phyloP scores from a whole-genome alignment of 2,888 invertebrate species.

The Galeruca laticollis region DNA sequence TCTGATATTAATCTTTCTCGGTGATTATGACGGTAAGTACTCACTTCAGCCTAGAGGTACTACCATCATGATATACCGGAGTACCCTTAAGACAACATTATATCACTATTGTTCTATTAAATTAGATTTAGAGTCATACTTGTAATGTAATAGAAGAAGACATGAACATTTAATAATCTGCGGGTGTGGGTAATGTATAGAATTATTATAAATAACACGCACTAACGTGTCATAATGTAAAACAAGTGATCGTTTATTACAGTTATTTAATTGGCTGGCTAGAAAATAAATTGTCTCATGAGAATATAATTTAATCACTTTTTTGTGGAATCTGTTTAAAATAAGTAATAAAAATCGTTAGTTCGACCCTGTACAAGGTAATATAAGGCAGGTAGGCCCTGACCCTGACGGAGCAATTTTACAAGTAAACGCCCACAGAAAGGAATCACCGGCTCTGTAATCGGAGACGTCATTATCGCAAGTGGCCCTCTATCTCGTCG shows the following conservation, averaged over 20 bases:
- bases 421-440: conserved; percentile 61
- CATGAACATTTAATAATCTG: conserved; percentile 20
- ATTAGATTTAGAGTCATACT: conserved; percentile 43
- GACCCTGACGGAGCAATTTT: conserved; percentile 62
- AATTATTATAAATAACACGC: conserved; percentile 21
- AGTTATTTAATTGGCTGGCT: not conserved
- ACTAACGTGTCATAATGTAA: conserved; percentile 14
- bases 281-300: not conserved
- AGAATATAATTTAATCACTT: conserved; percentile 23
- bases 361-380: conserved; percentile 43
- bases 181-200: conserved; percentile 19
- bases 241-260: not conserved
- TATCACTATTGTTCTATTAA: conserved; percentile 48
- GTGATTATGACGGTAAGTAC: conserved; percentile 35
- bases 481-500: conserved; percentile 36
- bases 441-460: conserved; percentile 58
- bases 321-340: too few species aligned
- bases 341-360: conserved; percentile 35
- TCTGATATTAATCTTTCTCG: conserved; percentile 27
- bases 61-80: conserved; percentile 43
- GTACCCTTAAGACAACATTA: conserved; percentile 43
- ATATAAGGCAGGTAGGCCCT: conserved; percentile 57
- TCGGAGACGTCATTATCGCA: conserved; percentile 59
- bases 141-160: conserved; percentile 29
- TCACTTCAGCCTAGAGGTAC: conserved; percentile 38